Evolutionary conservation across 1,140 invertebrate species (phyloP).

Genomic region (Arion vulgaris): DNA sequence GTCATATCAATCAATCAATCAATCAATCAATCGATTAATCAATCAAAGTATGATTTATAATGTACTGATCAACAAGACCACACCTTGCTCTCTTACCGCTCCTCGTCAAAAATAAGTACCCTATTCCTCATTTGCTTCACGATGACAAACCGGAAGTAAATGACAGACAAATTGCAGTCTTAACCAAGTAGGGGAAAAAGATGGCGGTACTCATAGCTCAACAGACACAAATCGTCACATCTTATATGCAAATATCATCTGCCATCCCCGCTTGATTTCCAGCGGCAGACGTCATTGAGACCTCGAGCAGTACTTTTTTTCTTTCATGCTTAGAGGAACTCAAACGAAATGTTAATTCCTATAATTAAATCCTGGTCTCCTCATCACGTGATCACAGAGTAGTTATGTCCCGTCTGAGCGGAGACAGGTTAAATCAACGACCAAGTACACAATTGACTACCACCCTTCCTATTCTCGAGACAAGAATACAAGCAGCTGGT

Average conservation of each 20-base stretch:
- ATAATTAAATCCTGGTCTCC: conserved; percentile 13
- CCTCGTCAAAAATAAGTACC: too few relatives aligned
- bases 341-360: conserved; percentile 17
- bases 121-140: not conserved
- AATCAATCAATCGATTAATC: too few relatives aligned
- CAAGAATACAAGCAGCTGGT: not conserved
- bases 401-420: not conserved
- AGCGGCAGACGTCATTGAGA: conserved; percentile 24
- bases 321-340: conserved; percentile 16
- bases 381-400: conserved; percentile 26
- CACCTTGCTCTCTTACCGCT: too few relatives aligned
- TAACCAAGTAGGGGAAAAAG: not conserved
- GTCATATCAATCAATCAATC: too few relatives aligned
- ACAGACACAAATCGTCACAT: conserved; percentile 10
- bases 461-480: not conserved
- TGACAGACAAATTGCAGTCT: conserved; percentile 22
- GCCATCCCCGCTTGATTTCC: conserved; percentile 30
- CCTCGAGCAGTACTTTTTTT: conserved; percentile 11
- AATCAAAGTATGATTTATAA: too few relatives aligned
- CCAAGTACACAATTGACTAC: not conserved
- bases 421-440: conserved; percentile 16
- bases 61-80: too few relatives aligned
- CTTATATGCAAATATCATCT: conserved; percentile 34
- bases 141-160: conserved; percentile 14
- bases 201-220: not conserved